Conservation (phyloP, 2,797 vertebrate species). For the Onychomys arenicola region DNA sequence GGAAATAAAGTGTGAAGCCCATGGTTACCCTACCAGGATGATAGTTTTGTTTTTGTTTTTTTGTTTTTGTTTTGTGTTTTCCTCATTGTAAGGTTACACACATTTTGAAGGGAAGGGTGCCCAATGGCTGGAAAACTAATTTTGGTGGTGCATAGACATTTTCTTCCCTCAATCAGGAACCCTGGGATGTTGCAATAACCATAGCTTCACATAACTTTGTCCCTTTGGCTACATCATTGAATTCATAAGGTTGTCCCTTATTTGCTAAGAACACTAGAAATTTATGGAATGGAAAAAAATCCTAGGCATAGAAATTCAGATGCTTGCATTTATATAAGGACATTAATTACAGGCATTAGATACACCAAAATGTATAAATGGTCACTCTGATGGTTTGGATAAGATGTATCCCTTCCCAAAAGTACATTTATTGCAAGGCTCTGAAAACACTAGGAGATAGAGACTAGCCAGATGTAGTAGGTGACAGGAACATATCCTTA, state of each 20-base stretch:
- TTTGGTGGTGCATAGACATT: not conserved
- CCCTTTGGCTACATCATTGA: not conserved
- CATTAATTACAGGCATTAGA: not conserved
- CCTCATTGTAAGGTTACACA: not conserved
- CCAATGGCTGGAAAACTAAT: not conserved
- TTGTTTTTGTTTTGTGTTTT: not conserved
- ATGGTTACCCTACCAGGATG: not conserved
- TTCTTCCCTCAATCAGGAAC: not conserved
- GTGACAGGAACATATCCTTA: not conserved
- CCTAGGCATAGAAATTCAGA: not conserved
- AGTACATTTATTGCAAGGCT: not conserved
- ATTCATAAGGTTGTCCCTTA: not conserved
- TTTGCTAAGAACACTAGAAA: not conserved
- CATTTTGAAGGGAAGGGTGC: not conserved
- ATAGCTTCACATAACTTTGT: not conserved
- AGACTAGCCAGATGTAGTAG: not conserved
- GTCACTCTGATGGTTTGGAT: not conserved
- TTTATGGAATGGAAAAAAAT: slow-evolving; percentile 11
- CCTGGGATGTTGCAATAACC: not conserved
- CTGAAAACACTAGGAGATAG: not conserved
- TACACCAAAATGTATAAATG: slow-evolving; percentile 5
- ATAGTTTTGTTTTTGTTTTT: too few relatives aligned
- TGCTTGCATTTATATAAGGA: not conserved
- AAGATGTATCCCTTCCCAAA: too few relatives aligned
- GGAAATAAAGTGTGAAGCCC: not conserved